Conservation (phyloP, 2,797 vertebrate species). For the Alauda arvensis region DNA sequence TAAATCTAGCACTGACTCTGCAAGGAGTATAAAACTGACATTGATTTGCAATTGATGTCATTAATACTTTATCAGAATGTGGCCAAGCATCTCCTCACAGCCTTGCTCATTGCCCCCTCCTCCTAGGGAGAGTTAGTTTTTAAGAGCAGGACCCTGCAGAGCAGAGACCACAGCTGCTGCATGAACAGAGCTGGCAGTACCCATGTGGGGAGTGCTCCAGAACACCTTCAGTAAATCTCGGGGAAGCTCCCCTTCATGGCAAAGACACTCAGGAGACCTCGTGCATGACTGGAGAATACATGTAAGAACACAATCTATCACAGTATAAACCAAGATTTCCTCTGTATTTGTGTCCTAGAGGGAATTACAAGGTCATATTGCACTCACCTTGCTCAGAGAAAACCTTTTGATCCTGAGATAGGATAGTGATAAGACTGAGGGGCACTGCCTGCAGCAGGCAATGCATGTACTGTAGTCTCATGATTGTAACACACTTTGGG, state of each 20-base stretch:
- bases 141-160: neutral
- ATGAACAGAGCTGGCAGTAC: neutral
- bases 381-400: neutral
- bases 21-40: neutral
- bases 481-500: neutral
- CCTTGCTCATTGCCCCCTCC: neutral
- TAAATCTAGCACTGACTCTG: neutral
- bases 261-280: neutral
- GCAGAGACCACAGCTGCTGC: neutral
- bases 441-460: neutral
- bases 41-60: neutral
- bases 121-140: neutral
- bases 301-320: neutral
- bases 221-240: accelerated
- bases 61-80: neutral
- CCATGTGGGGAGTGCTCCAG: accelerated
- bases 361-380: too few species aligned
- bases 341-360: neutral
- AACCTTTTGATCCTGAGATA: neutral
- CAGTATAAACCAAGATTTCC: neutral
- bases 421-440: neutral
- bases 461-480: neutral
- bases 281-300: neutral
- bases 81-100: neutral
- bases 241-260: neutral